These are phyloP conservation scores for Cheilosia vernalis DNA, from an alignment of 2,888 invertebrate species.

Conservation along the genomic window DNA sequence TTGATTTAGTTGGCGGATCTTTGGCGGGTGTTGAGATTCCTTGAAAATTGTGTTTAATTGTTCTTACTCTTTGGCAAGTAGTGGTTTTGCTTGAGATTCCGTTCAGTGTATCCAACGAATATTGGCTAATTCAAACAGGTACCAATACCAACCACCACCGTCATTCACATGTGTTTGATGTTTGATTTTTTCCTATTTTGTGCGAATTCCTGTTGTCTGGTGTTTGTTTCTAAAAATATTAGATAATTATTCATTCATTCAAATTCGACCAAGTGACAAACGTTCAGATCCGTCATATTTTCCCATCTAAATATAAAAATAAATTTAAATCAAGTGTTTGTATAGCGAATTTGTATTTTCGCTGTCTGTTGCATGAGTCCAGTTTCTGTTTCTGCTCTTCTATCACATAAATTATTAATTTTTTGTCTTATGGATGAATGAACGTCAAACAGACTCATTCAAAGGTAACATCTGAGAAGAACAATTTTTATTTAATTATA, in stretches of 20 bases:
- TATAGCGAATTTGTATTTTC: slow-evolving; percentile 1
- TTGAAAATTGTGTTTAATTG: slow-evolving; percentile 44
- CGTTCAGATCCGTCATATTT: not conserved
- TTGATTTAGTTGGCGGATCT: slow-evolving; percentile 63
- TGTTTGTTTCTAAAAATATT: not conserved
- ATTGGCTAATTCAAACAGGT: slow-evolving; percentile 9
- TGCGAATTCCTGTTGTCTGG: not conserved
- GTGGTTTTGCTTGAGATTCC: slow-evolving; percentile 1
- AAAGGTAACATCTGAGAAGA: not conserved
- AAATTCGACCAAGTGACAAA: slow-evolving; percentile 6
- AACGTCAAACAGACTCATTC: slow-evolving; percentile 2
- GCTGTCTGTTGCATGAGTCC: slow-evolving; percentile 3
- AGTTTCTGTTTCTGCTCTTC: not conserved
- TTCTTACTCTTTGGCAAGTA: slow-evolving; percentile 11
- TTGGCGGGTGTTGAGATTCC: slow-evolving; percentile 66
- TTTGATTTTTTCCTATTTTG: slow-evolving; percentile 24
- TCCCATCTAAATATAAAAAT: not conserved
- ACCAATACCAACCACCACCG: not conserved
- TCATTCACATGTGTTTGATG: slow-evolving; percentile 12
- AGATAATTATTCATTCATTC: not conserved
- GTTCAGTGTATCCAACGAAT: slow-evolving; percentile 11
- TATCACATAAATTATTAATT: not conserved
- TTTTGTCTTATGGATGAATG: not conserved
- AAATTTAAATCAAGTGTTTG: slow-evolving; percentile 12
- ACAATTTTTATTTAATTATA: not conserved